phyloP scores from a whole-genome alignment of 2,113 vertebrate genomes.

The Callospermophilus lateralis region DNA sequence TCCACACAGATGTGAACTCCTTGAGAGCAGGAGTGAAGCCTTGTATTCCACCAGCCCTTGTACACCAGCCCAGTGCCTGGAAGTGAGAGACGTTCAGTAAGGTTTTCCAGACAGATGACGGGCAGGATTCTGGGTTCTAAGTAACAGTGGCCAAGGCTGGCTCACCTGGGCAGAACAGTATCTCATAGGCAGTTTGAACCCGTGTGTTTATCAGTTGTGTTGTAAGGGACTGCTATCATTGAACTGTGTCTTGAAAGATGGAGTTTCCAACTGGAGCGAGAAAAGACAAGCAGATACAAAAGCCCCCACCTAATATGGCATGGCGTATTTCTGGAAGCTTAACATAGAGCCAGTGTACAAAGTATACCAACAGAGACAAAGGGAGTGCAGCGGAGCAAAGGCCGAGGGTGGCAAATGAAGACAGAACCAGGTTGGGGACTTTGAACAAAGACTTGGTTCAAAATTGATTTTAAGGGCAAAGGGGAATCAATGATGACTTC shows the following conservation, averaged over 20 bases:
- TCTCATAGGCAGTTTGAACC: background rate
- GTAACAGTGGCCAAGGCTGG: background rate
- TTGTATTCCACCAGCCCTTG: background rate
- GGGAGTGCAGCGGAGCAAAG: background rate
- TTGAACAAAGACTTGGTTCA: background rate
- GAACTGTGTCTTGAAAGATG: background rate
- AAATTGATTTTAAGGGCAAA: background rate
- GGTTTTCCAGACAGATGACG: background rate
- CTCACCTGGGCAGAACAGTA: background rate
- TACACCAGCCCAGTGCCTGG: background rate
- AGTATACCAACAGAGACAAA: background rate
- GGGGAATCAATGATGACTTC: background rate
- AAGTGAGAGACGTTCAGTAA: background rate
- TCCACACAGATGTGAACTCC: background rate
- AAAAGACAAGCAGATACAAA: background rate
- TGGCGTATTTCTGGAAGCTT: background rate
- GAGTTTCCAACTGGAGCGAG: background rate
- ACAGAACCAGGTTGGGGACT: background rate
- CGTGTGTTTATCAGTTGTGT: background rate
- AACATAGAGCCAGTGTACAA: background rate
- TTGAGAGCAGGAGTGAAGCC: background rate
- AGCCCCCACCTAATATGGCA: background rate
- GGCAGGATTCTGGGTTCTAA: background rate
- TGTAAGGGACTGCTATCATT: background rate
- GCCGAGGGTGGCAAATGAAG: background rate